A percentile compares a stretch with the other conserved stretches of the same genome.
phyloP scores from a whole-genome alignment of 2,797 vertebrate genomes.

The Danio albolineatus region DNA sequence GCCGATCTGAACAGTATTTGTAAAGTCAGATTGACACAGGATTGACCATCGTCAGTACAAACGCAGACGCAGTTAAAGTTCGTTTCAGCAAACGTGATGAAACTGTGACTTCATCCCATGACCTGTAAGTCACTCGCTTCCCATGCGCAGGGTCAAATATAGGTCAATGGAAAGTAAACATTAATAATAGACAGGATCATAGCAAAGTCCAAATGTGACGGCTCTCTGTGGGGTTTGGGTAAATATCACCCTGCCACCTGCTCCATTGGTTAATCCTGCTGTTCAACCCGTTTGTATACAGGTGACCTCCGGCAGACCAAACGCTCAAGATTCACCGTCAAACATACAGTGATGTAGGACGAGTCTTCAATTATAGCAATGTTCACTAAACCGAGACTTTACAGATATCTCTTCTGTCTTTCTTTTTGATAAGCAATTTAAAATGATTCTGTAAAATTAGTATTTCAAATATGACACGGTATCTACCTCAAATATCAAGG shows the following conservation, averaged over 20 bases:
- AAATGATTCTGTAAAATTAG: background rate
- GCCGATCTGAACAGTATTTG: background rate
- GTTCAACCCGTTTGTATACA: slow-evolving; percentile 63
- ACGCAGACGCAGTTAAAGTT: slow-evolving; percentile 24
- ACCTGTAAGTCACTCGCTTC: slow-evolving; percentile 66
- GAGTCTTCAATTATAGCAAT: background rate
- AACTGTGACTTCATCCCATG: slow-evolving; percentile 52
- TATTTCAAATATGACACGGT: too few relatives aligned
- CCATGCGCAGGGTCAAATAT: slow-evolving; percentile 70
- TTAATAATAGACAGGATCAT: slow-evolving; percentile 73
- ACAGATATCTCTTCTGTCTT: background rate
- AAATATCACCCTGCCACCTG: slow-evolving; percentile 62
- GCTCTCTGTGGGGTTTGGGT: slow-evolving; percentile 60
- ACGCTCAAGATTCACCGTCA: background rate
- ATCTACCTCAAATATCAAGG: too few relatives aligned
- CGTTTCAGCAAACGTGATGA: slow-evolving; percentile 4
- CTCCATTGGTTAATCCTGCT: slow-evolving; percentile 56
- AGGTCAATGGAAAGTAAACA: slow-evolving; percentile 79
- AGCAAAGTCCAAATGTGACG: slow-evolving; percentile 76
- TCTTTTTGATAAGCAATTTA: background rate
- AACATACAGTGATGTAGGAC: background rate
- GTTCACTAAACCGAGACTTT: background rate
- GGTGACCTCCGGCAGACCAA: slow-evolving; percentile 33
- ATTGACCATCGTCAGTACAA: background rate
- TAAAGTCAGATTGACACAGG: slow-evolving; percentile 9